These are phyloP conservation scores for Halisarca cf. caerulea DNA, from an alignment of 37 sponge, comb jelly and placozoan genomes.

Conservation along the genomic window DNA sequence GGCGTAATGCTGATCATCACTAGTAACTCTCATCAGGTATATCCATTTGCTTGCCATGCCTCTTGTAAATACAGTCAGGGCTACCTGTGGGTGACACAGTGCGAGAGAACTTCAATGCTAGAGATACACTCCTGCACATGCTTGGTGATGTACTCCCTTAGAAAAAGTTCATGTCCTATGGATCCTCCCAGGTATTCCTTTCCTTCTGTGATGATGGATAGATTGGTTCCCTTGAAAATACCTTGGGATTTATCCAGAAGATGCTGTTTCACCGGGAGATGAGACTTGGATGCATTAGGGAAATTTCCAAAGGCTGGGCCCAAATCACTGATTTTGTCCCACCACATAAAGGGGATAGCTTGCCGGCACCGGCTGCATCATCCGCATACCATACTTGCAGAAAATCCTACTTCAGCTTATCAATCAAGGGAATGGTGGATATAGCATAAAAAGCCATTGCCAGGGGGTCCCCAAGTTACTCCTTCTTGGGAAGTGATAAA, in stretches of 20 bases:
- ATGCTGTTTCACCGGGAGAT: background rate
- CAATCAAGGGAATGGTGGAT: slow-evolving; percentile 15
- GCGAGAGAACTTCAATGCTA: too few relatives aligned
- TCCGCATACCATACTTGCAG: slow-evolving; percentile 26
- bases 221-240: background rate
- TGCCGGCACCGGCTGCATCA: slow-evolving; percentile 21
- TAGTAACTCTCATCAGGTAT: too few relatives aligned
- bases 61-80: too few relatives aligned
- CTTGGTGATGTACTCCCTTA: too few relatives aligned
- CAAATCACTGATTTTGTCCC: background rate
- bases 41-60: too few relatives aligned
- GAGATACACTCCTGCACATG: too few relatives aligned
- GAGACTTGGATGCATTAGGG: slow-evolving; percentile 28
- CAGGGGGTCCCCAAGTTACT: slow-evolving; percentile 16
- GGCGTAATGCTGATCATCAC: too few relatives aligned
- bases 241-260: background rate
- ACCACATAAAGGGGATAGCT: slow-evolving; percentile 9
- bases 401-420: background rate
- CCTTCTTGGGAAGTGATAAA: slow-evolving; percentile 5
- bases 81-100: too few relatives aligned
- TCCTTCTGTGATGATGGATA: background rate
- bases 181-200: slow-evolving; percentile 10
- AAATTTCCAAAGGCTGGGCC: slow-evolving; percentile 29
- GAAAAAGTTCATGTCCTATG: too few relatives aligned
- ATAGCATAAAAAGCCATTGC: slow-evolving; percentile 27